Evolutionary conservation across 1,140 invertebrate genomes (phyloP).

Genomic region (Papilio helenus): DNA sequence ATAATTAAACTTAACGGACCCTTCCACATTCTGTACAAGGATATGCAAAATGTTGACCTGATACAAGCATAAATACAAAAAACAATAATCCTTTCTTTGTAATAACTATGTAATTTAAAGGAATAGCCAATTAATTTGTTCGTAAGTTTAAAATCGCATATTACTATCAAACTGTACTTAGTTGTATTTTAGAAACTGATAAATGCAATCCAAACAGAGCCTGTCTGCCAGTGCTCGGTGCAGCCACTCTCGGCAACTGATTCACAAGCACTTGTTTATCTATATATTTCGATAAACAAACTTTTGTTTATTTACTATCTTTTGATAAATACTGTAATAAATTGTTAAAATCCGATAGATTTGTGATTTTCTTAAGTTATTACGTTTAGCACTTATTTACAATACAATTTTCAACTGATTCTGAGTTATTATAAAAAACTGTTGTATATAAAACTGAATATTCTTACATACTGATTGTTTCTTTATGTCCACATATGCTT

Average conservation of each 20-base stretch:
- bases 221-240: conserved; percentile 52
- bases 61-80: too few species aligned
- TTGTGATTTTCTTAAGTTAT: background rate
- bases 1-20: too few species aligned
- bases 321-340: conserved; percentile 33
- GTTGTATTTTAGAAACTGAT: conserved; percentile 47
- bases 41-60: too few species aligned
- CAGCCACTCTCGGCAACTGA: conserved; percentile 58
- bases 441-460: too few species aligned
- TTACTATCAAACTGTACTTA: background rate
- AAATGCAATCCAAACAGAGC: conserved; percentile 65
- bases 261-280: conserved; percentile 64
- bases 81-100: background rate
- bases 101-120: too few species aligned
- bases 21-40: too few species aligned
- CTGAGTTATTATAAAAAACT: too few species aligned
- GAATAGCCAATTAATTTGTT: background rate
- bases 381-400: too few species aligned
- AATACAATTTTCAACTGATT: too few species aligned
- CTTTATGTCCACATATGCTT: too few species aligned
- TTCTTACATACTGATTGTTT: too few species aligned
- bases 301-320: conserved; percentile 62
- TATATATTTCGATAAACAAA: conserved; percentile 63
- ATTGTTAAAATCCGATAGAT: conserved; percentile 20
- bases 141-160: background rate